Base-by-base conservation (phyloP, 1,140 invertebrate genomes). In the Euura lappo region DNA sequence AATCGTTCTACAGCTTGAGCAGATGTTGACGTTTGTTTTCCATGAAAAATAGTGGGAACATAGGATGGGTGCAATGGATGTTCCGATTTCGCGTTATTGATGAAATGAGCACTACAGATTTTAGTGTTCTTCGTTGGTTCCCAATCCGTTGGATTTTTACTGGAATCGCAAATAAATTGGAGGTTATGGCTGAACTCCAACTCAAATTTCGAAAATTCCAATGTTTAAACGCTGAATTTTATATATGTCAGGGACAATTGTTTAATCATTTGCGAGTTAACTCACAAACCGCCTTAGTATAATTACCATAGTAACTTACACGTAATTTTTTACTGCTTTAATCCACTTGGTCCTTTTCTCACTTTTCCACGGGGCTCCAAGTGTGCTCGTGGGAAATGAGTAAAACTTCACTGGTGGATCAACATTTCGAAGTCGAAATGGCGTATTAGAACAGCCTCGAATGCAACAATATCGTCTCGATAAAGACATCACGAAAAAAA, bases 31-130 rank as follows among this genome's bases (percentile, higher is more conserved):
- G 7, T 75, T 45, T 68, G 47, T 46, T 8, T 51, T 51, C 71
- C 74, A 69, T 69, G 68, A 70, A 76, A 76, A 45, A 76, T 76
- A 2, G 70, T 45, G 2, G 72, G 70, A 44, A 76, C n/a, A 13
- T 76, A 76, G 7, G 70, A 69, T 10, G 70, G 70, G 60, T 76
- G 70, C 4, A 10, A 5, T n/a, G 69, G 8, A 72, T 73, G 45
- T 51, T 76, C 75, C 10, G 72, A 76, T 76, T 74, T 74, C n/a
- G 44, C 1, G 10, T 69, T 71, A 6, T 74, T 44, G n/a, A 71
- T n/a, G 68, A 76, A 64, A 51, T 76, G 72, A 65, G 13, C 44
- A 69, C 75, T 76, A 47, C 72, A 76, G 45, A 51, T 51, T 51
- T n/a, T 51, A 7, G 47, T 51, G n/a, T 51, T 8, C 11, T 51